phyloP scores from a whole-genome alignment of 2,888 invertebrate genomes.

The Allacma fusca region DNA sequence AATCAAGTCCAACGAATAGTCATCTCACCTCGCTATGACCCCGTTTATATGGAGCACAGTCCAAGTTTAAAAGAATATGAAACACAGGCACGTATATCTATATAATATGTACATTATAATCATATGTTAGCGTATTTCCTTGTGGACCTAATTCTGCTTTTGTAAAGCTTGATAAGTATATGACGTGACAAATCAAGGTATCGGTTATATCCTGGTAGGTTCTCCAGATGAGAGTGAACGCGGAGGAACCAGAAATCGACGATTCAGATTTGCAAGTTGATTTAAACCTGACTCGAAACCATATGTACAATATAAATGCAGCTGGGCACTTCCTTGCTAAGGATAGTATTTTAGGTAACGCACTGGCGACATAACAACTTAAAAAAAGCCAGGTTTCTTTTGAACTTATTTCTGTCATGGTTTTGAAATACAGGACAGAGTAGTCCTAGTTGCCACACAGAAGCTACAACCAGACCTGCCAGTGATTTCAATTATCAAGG shows the following conservation, averaged over 20 bases:
- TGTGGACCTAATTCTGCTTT: no score
- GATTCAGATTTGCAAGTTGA: constrained; percentile 80
- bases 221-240: constrained; percentile 88
- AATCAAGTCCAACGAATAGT: constrained; percentile 81
- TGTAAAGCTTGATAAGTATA: no score
- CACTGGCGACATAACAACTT: no score
- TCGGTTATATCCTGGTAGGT: no score
- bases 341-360: constrained; percentile 53
- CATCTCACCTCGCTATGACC: constrained; percentile 76
- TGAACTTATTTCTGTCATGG: no score
- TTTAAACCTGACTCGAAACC: constrained; percentile 70
- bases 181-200: no score
- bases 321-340: constrained; percentile 53
- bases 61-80: constrained; percentile 91
- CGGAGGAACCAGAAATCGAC: constrained; percentile 80
- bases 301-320: constrained; percentile 57
- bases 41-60: constrained; percentile 72
- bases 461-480: constrained; percentile 52
- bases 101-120: no score
- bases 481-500: constrained; percentile 52
- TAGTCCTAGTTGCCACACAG: constrained; percentile 56
- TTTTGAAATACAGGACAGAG: constrained; percentile 53
- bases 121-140: no score
- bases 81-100: constrained; percentile 84
- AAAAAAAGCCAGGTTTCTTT: no score